Base-by-base conservation (phyloP, 1,140 invertebrate genomes). In the Drosophila asahinai region DNA sequence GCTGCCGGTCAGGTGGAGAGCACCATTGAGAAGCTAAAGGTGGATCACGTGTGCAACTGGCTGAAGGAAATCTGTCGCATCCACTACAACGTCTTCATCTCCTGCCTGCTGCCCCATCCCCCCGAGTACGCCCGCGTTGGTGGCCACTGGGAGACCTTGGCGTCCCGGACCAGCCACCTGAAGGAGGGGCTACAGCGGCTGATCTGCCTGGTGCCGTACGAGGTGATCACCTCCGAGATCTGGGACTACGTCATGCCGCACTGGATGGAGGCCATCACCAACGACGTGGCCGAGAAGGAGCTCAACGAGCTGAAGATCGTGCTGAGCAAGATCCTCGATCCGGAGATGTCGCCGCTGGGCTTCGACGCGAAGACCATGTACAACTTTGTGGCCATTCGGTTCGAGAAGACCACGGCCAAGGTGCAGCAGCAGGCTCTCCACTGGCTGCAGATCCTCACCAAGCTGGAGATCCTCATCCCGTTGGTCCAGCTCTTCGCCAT, bases 171-270 rank as follows among this genome's bases (percentile, higher is more conserved):
- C 5, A 96, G 97, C n/a, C 98, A 99, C 92, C 95, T 99, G 3
- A 98, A 98, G 94, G 98, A 99, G 93, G 99, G 97, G 0, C 94
- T 98, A 25, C 97, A 97, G 91, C 93, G 98, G 57, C 94, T 99
- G 17, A 98, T 99, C 91, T 99, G 98, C 92, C 93, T 99, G 38
- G 98, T 99, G 22, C 99, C 99, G 0, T 99, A 99, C 93, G 98
- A 99, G 86, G 97, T 99, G 15, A 98, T 99, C 66, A 98, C 97
- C 2, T 95, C 97, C 60, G 97, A 99, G 87, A 97, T 99, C 55
- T 99, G 98, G 99, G 97, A 99, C 92, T 97, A 97, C 91, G 97
- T 99, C 12, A 99, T 99, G 97, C 98, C 99, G 0, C 96, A 98
- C 91, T 99, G 99, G 99, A 97, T 99, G 96, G 98, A 99, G 94